Evolutionary conservation across 2,888 invertebrate genomes (phyloP).

Genomic region (Eupithecia subfuscata): DNA sequence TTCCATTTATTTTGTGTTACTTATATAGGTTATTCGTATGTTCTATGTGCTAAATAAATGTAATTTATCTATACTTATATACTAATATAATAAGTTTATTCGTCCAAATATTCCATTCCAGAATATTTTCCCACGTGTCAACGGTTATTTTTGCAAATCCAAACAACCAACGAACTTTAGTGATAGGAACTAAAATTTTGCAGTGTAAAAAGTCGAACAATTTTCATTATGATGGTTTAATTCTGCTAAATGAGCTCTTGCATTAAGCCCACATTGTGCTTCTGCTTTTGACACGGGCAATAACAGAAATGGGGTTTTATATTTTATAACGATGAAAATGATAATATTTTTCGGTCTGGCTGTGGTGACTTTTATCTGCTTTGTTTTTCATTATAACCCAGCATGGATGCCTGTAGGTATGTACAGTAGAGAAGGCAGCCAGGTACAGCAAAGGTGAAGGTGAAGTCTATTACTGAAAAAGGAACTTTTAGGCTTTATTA

Average conservation of each 20-base stretch:
- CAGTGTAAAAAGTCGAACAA: slow-evolving; percentile 8
- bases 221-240: slow-evolving; percentile 29
- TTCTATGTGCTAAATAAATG: no score
- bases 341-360: neutral
- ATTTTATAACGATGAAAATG: slow-evolving; percentile 20
- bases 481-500: neutral
- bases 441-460: neutral
- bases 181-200: neutral
- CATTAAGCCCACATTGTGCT: slow-evolving; percentile 27
- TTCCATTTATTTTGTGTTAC: no score
- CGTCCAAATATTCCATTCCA: neutral
- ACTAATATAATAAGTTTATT: neutral
- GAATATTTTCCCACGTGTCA: neutral
- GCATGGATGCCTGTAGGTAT: neutral
- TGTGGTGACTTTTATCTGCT: neutral
- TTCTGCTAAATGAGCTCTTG: slow-evolving; percentile 34
- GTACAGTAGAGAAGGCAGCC: neutral
- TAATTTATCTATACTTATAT: no score
- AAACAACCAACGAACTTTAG: neutral
- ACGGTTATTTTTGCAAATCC: neutral
- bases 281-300: slow-evolving; percentile 28
- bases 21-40: neutral
- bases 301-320: slow-evolving; percentile 30
- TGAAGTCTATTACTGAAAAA: neutral
- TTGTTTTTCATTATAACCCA: neutral